phyloP scores from a whole-genome alignment of 1,140 invertebrate species.

The Physella acuta region DNA sequence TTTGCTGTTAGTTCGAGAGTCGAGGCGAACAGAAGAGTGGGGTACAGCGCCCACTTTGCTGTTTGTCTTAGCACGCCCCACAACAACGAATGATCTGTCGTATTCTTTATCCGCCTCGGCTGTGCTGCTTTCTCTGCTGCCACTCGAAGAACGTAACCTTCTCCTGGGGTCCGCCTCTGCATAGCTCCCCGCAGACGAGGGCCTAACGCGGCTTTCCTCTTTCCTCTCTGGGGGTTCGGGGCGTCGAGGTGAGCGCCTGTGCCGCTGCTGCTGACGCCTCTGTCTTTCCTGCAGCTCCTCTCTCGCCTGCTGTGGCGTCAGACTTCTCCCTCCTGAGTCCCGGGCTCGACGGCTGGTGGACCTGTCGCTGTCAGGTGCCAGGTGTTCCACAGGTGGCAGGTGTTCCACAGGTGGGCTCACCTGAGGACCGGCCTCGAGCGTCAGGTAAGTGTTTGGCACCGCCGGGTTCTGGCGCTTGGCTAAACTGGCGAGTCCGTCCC shows the following conservation, averaged over 20 bases:
- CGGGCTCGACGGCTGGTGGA: neutral
- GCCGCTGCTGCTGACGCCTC: neutral
- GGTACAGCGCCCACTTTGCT: neutral
- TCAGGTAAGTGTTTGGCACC: neutral
- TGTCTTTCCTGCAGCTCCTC: neutral
- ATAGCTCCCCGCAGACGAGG: neutral
- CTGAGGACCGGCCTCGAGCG: neutral
- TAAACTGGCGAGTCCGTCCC: neutral
- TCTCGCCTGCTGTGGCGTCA: slow-evolving; percentile 11
- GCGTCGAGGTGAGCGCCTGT: no score
- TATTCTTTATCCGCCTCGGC: neutral
- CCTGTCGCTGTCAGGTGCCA: neutral
- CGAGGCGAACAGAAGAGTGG: neutral
- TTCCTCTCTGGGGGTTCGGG: neutral
- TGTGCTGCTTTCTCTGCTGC: neutral
- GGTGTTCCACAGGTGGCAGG: neutral
- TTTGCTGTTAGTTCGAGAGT: neutral
- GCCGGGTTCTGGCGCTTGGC: neutral
- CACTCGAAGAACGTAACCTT: neutral
- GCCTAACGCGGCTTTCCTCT: neutral
- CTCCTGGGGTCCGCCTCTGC: neutral
- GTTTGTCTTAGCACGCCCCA: neutral
- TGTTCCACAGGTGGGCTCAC: neutral
- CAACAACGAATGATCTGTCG: neutral
- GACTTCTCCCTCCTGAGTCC: neutral